Evolutionary conservation across 2,888 invertebrate species (phyloP).

Genomic region (Mesochorus sp.): DNA sequence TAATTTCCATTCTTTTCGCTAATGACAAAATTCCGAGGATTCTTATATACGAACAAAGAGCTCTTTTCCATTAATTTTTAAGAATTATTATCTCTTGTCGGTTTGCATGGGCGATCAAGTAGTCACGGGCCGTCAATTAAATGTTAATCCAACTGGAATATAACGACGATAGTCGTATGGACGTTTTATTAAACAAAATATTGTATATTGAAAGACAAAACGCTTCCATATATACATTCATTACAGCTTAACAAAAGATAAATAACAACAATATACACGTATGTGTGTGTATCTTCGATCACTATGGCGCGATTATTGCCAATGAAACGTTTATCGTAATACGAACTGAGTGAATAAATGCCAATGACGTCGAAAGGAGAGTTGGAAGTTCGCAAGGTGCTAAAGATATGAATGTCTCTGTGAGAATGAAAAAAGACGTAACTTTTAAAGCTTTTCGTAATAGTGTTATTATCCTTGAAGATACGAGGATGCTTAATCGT

Average conservation of each 20-base stretch:
- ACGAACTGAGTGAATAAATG: not conserved
- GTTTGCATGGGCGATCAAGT: not conserved
- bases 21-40: not conserved
- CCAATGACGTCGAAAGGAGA: not conserved
- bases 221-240: constrained; percentile 34
- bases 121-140: too few species aligned
- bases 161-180: too few species aligned
- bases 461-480: too few species aligned
- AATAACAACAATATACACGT: not conserved
- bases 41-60: constrained; percentile 7
- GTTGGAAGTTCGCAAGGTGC: constrained; percentile 22
- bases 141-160: too few species aligned
- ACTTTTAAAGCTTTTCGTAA: too few species aligned
- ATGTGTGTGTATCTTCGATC: not conserved
- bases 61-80: constrained; percentile 31
- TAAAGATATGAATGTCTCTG: not conserved
- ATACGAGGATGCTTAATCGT: too few species aligned
- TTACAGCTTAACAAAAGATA: constrained; percentile 9
- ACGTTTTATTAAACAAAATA: too few species aligned
- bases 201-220: constrained; percentile 12
- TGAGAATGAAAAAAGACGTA: not conserved
- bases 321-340: not conserved
- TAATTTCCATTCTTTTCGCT: not conserved
- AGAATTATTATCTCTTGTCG: constrained; percentile 1
- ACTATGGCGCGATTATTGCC: not conserved